These are phyloP conservation scores for Phrixothrix hirtus DNA, from an alignment of 2,888 invertebrate genomes.

Conservation along the genomic window DNA sequence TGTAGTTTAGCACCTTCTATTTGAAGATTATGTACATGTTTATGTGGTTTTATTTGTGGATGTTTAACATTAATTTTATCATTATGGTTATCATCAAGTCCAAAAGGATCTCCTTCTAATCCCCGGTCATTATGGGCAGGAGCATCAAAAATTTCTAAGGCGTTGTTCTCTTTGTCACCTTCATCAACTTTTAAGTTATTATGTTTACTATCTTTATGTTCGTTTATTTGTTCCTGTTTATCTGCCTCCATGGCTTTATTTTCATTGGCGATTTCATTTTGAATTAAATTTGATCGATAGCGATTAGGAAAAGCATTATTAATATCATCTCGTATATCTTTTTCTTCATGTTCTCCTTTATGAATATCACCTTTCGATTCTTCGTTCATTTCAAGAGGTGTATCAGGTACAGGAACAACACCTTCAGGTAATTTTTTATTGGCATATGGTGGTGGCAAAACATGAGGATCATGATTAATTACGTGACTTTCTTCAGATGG, in stretches of 20 bases:
- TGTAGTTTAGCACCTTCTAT: conserved; percentile 29
- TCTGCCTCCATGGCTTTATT: conserved; percentile 45
- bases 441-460: conserved; percentile 19
- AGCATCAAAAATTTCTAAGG: conserved; percentile 49
- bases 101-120: too few relatives aligned
- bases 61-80: conserved; percentile 31
- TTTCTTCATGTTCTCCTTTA: conserved; percentile 14
- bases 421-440: conserved; percentile 41
- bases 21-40: conserved; percentile 8
- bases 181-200: conserved; percentile 18
- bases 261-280: conserved; percentile 52
- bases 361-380: conserved; percentile 4
- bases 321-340: conserved; percentile 32
- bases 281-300: conserved; percentile 57
- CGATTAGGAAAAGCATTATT: conserved; percentile 50
- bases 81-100: conserved; percentile 24
- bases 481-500: conserved; percentile 26
- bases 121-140: conserved; percentile 34
- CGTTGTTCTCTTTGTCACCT: conserved; percentile 49
- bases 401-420: conserved; percentile 42
- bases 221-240: conserved; percentile 50
- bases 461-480: conserved; percentile 10
- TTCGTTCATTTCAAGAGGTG: conserved; percentile 39
- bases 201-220: conserved; percentile 28
- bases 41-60: conserved; percentile 39